phyloP scores from a whole-genome alignment of 2,797 vertebrate species.

The Hydrophis major region DNA sequence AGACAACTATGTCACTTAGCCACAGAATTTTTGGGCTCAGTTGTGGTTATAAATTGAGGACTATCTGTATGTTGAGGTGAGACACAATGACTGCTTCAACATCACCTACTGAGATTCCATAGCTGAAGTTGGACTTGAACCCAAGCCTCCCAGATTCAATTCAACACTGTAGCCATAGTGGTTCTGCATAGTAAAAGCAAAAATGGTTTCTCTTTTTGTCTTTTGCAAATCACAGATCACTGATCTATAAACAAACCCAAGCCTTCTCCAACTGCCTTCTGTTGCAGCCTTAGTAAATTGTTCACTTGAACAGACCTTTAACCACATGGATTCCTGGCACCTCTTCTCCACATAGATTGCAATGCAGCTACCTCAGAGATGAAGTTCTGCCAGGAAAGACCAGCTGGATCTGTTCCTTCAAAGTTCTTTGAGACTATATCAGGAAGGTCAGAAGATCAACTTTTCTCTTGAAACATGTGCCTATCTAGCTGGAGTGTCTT shows the following conservation, averaged over 20 bases:
- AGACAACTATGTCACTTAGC: not conserved
- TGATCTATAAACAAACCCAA: not conserved
- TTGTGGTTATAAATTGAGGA: not conserved
- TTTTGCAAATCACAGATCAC: not conserved
- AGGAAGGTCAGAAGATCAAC: constrained; percentile 39
- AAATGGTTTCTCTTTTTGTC: not conserved
- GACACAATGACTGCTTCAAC: not conserved
- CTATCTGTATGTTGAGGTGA: not conserved
- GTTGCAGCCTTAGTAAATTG: not conserved
- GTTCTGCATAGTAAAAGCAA: not conserved
- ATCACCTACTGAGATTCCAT: not conserved
- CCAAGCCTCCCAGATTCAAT: not conserved
- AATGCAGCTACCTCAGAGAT: constrained; percentile 7
- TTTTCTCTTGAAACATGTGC: constrained; percentile 5
- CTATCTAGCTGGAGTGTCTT: constrained; percentile 35
- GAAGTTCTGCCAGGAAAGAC: constrained; percentile 32
- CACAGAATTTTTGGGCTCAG: not conserved
- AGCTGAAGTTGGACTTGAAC: not conserved
- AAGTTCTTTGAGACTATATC: constrained; percentile 22
- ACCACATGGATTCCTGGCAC: not conserved
- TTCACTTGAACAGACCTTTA: not conserved
- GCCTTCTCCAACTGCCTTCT: not conserved
- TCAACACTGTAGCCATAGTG: not conserved
- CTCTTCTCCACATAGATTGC: constrained; percentile 8
- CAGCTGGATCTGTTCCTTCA: constrained; percentile 21